Conservation (phyloP, 2,113 vertebrate genomes). For the Epinephelus fuscoguttatus region DNA sequence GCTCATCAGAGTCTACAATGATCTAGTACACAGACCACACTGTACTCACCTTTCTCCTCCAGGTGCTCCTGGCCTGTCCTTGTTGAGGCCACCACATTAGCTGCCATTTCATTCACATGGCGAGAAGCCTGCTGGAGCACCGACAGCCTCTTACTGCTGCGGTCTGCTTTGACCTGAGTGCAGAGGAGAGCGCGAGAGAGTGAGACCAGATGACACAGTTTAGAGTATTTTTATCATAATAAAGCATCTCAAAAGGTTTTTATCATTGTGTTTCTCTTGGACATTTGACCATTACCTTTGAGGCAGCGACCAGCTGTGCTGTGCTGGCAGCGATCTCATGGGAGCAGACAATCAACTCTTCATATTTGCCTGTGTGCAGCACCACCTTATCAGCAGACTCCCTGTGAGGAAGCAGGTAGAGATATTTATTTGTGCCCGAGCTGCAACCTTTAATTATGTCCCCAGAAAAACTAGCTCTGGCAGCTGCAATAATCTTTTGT, state of each 20-base stretch:
- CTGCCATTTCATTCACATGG: conserved; percentile 93
- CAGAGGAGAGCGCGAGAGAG: not conserved
- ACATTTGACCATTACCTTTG: conserved; percentile 88
- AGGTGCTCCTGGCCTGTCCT: conserved; percentile 93
- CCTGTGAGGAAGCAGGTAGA: conserved; percentile 75
- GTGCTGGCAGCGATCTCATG: conserved; percentile 98
- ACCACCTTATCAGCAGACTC: conserved; percentile 96
- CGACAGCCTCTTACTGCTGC: conserved; percentile 88
- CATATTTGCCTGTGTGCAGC: conserved; percentile 94
- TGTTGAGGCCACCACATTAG: conserved; percentile 94
- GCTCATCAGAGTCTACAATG: not conserved
- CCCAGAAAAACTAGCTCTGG: not conserved
- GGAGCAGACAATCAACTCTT: conserved; percentile 97
- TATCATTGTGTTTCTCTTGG: not conserved
- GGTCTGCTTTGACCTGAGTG: conserved; percentile 93
- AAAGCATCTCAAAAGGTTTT: not conserved
- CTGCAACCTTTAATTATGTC: not conserved
- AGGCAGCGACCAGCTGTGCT: conserved; percentile 96
- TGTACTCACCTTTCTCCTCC: conserved; percentile 89
- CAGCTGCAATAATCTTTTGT: not conserved
- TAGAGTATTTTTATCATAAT: not conserved
- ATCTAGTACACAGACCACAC: not conserved
- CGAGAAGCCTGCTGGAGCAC: conserved; percentile 94
- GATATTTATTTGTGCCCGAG: not conserved
- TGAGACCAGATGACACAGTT: not conserved